Evolutionary conservation across 1,140 invertebrate species (phyloP).

Genomic region (Medauroidea extradentata): DNA sequence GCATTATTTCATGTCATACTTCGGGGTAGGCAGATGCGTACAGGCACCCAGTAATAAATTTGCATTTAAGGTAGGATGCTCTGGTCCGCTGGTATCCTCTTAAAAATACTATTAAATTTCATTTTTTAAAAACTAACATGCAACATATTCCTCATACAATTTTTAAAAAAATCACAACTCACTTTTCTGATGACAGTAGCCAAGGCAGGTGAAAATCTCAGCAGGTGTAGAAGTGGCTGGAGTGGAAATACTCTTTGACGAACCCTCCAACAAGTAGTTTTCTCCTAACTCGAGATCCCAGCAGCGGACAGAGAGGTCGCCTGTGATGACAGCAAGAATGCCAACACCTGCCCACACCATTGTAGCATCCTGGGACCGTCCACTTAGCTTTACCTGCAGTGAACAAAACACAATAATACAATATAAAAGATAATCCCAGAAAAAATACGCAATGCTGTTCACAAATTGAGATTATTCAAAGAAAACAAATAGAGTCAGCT

Average conservation of each 20-base stretch:
- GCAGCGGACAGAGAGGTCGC: constrained; percentile 76
- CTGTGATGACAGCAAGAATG: constrained; percentile 69
- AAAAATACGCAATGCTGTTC: not conserved
- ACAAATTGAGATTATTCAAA: not conserved
- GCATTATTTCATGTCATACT: too few species aligned
- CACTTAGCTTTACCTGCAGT: constrained; percentile 75
- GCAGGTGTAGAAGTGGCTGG: constrained; percentile 33
- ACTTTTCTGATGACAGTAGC: constrained; percentile 52
- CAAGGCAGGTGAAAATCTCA: constrained; percentile 69
- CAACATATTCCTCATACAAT: too few species aligned
- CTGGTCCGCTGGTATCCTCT: too few species aligned
- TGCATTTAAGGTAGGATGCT: too few species aligned
- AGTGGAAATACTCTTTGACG: not conserved
- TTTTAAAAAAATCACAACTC: too few species aligned
- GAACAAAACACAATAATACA: too few species aligned
- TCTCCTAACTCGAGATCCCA: constrained; percentile 94
- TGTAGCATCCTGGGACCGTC: constrained; percentile 52
- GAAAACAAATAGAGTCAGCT: not conserved
- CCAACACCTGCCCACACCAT: constrained; percentile 69
- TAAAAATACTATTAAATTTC: too few species aligned
- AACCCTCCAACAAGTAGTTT: constrained; percentile 69
- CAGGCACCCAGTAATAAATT: too few species aligned
- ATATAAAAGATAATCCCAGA: not conserved
- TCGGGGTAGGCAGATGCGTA: too few species aligned
- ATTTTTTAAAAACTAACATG: too few species aligned